These are phyloP conservation scores for Machimus rusticus DNA, from an alignment of 2,888 invertebrate species.

Conservation along the genomic window DNA sequence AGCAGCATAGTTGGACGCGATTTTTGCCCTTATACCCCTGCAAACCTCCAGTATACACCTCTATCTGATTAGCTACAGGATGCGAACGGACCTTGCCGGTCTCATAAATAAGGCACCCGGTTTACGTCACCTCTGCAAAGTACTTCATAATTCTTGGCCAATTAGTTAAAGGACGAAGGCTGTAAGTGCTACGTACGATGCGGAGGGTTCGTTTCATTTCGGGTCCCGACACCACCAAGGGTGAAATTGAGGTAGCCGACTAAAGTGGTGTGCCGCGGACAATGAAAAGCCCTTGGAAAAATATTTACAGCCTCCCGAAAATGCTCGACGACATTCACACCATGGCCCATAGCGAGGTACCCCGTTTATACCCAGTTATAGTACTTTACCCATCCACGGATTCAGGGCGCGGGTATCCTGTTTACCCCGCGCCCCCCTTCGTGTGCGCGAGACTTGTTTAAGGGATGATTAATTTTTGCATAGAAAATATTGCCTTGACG, in stretches of 20 bases:
- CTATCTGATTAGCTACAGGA: not conserved
- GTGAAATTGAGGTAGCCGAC: not conserved
- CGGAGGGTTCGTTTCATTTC: constrained; percentile 11
- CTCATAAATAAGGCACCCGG: constrained; percentile 34
- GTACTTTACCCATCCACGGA: not conserved
- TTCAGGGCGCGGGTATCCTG: not conserved
- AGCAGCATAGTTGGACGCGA: not conserved
- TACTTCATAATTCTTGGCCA: constrained; percentile 39
- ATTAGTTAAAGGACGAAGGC: constrained; percentile 23
- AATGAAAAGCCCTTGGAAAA: constrained; percentile 7
- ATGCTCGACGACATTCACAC: not conserved
- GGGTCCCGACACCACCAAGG: constrained; percentile 1
- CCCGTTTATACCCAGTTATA: not conserved
- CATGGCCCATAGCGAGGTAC: not conserved
- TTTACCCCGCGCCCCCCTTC: not conserved
- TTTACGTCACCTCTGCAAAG: constrained; percentile 32
- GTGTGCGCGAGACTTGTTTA: constrained; percentile 8
- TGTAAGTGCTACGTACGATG: not conserved
- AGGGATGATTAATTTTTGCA: constrained; percentile 39
- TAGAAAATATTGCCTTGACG: constrained; percentile 37
- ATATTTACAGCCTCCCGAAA: constrained; percentile 5
- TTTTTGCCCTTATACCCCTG: not conserved
- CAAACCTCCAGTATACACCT: not conserved
- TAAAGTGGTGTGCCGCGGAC: not conserved
- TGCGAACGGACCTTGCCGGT: not conserved